Base-by-base conservation (phyloP, 2,888 invertebrate genomes). In the Orthosia gracilis region DNA sequence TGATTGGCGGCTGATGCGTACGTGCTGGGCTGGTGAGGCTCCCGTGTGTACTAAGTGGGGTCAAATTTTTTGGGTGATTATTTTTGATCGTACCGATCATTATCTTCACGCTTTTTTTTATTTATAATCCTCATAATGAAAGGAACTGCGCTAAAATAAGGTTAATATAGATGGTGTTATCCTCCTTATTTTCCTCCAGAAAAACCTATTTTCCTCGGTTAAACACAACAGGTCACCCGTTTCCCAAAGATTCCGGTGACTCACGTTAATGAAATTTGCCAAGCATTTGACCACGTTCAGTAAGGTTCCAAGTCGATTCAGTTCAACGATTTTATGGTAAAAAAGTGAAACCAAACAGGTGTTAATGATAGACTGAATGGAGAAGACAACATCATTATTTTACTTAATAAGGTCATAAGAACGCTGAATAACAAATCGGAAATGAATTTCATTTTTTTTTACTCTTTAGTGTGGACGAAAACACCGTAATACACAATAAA, bases 1-100 rank as follows among this genome's bases (percentile, higher is more conserved):
- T 85, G 77, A 86, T 82, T 74, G 72, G 76, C 81, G 84, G 73
- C 81, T 87, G 85, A 70, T 80, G 68, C 18, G 83, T 86, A 82
- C 86, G 76, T 78, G 77, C 17, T 67, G n/a, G 15, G 49, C 21
- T 47, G 54, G 68, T 80, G 40, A 68, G 74, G 75, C 85, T 74
- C 80, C 85, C 45, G 63, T 73, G 75, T 64, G 59, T 78, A 18
- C 58, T 67, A 75, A 69, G 70, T 83, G 47, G 71, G 76, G 57
- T 73, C 54, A 73, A 50, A 3, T 66, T 69, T 80, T 78, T 73
- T 23, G 13, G 63, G 1, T 12, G 18, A 9, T 1, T 3, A 0
- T 69, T 63, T 68, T 63, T n/a, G n/a, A n/a, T n/a, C 7, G 49
- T 47, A 7, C 45, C 0, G 3, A 1, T 58, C 17, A 69, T 76